Base-by-base conservation (phyloP, 2,113 vertebrate species). In the Hemiprocne comata region DNA sequence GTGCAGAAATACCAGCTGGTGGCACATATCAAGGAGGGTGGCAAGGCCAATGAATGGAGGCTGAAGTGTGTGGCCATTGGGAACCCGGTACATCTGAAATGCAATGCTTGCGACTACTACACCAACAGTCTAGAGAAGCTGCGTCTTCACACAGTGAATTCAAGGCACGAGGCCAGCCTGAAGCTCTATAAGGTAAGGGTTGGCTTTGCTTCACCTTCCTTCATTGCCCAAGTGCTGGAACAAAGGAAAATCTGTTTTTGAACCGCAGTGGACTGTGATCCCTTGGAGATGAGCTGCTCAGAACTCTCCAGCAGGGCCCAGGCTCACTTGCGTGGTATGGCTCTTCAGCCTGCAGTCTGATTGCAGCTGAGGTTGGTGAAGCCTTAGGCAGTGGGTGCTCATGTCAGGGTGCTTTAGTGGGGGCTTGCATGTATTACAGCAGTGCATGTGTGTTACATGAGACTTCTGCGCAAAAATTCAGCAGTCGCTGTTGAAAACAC, bases 81-180 rank as follows among this genome's bases (percentile, higher is more conserved):
- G 93, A 99, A 99, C 93, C 99, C 99, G 0, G 99, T 99, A 89
- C 99, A 99, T 96, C 98, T 99, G 95, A 99, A 99, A 89, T 99
- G 99, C 98, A 99, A 99, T 0, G 99, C 99, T 26, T 99, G 99
- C 0, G 99, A 99, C 98, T 99, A 99, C 97, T 99, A 99, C 97
- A 99, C 99, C 78, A 99, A 99, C 97, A 99, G 99, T 93, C 96
- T 99, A 96, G 99, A 99, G 98, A 99, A 99, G 98, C 98, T 99
- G 86, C 98, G 99, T 81, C 98, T 99, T 96, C 99, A 99, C 98
- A 99, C 99, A 0, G 99, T 99, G 91, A 99, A 99, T 97, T 98
- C 99, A 1, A 98, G 99, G 92, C 99, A 99, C 0, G 99, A 99
- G 97, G 99, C 99, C 94, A 99, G 99, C 98, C 98, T 99, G 95